Evolutionary conservation across 2,113 vertebrate genomes (phyloP).

Genomic region (Xiphophorus couchianus): DNA sequence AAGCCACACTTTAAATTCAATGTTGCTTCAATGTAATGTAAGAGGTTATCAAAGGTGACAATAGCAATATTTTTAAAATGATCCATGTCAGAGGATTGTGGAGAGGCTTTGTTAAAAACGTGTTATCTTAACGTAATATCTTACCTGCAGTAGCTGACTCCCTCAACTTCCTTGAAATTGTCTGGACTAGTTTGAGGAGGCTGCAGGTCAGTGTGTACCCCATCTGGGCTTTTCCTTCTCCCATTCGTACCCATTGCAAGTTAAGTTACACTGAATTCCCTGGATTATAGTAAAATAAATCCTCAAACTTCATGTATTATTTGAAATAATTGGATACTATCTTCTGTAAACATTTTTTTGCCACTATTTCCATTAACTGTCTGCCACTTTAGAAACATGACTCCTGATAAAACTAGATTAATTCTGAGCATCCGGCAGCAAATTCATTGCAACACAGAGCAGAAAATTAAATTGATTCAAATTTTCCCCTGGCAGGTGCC

Average conservation of each 20-base stretch:
- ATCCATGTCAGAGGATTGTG: background rate
- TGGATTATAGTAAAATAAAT: background rate
- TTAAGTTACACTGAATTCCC: background rate
- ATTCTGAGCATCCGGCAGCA: too few relatives aligned
- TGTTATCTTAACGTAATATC: too few relatives aligned
- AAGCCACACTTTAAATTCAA: too few relatives aligned
- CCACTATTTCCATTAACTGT: too few relatives aligned
- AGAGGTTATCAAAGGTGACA: background rate
- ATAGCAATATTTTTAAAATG: slow-evolving; percentile 10
- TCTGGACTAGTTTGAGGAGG: too few relatives aligned
- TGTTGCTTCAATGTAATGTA: too few relatives aligned
- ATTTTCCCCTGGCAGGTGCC: background rate
- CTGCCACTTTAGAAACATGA: too few relatives aligned
- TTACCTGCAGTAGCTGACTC: background rate
- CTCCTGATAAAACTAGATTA: too few relatives aligned
- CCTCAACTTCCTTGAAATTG: background rate
- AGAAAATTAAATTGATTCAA: too few relatives aligned
- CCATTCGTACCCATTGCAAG: background rate
- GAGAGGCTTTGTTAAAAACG: background rate
- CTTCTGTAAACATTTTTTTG: background rate
- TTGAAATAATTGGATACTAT: background rate
- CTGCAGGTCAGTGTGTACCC: background rate
- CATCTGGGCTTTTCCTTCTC: background rate
- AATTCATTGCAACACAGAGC: too few relatives aligned
- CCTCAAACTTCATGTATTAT: background rate